These are phyloP conservation scores for Eueremaeus valkanovi DNA, from an alignment of 2,888 invertebrate species.

Conservation along the genomic window DNA sequence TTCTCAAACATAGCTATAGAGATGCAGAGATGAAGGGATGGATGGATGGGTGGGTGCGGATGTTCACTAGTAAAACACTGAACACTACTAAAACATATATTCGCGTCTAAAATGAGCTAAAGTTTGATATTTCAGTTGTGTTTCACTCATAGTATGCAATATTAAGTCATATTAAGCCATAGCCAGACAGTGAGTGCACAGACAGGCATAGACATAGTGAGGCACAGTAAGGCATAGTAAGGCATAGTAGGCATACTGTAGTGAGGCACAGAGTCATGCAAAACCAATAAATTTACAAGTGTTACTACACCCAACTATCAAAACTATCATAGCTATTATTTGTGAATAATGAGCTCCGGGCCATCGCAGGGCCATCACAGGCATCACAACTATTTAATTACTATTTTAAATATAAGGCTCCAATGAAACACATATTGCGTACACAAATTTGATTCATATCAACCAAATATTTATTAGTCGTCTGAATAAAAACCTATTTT, in stretches of 20 bases:
- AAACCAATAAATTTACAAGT: slow-evolving; percentile 29
- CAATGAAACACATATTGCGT: not conserved
- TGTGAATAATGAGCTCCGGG: slow-evolving; percentile 23
- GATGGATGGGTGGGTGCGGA: not conserved
- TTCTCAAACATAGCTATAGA: not conserved
- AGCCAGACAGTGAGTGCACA: not conserved
- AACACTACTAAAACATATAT: not conserved
- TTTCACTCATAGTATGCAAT: not conserved
- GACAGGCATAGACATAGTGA: not conserved
- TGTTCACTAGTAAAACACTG: not conserved
- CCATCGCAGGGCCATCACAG: too few species aligned
- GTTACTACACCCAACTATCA: slow-evolving; percentile 34
- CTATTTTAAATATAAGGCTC: slow-evolving; percentile 16
- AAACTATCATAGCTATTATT: slow-evolving; percentile 19
- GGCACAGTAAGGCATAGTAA: not conserved
- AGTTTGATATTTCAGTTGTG: not conserved
- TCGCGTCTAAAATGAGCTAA: not conserved
- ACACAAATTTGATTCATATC: slow-evolving; percentile 12
- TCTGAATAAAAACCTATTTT: too few species aligned
- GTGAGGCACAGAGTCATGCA: not conserved
- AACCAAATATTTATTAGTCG: slow-evolving; percentile 19
- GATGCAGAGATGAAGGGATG: not conserved
- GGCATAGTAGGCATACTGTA: not conserved
- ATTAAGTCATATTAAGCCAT: slow-evolving; percentile 10
- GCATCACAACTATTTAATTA: slow-evolving; percentile 32